These are phyloP conservation scores for Lerista edwardsae DNA, from an alignment of 2,797 vertebrate genomes.

Conservation along the genomic window DNA sequence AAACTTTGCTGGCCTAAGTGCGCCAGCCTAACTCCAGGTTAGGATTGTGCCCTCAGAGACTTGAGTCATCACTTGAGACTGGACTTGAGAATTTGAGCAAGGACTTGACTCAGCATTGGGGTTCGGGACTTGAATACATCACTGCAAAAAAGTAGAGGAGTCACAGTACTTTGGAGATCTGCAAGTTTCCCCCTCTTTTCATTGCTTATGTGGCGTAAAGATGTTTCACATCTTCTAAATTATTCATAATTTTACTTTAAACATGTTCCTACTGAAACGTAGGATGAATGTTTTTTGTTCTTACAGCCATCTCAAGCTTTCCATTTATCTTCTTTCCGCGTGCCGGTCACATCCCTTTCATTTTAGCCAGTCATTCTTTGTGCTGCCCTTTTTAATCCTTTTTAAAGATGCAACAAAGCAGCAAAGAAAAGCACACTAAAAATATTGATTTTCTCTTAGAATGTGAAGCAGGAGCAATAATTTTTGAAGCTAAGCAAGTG, in stretches of 20 bases:
- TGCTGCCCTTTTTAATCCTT: background rate
- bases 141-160: background rate
- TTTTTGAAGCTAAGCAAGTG: background rate
- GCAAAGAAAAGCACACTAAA: background rate
- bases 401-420: background rate
- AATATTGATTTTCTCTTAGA: background rate
- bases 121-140: too few species aligned
- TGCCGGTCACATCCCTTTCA: background rate
- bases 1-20: too few species aligned
- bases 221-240: background rate
- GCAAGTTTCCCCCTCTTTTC: background rate
- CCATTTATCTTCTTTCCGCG: background rate
- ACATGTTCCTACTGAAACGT: background rate
- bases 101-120: too few species aligned
- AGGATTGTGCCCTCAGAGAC: too few species aligned
- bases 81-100: too few species aligned
- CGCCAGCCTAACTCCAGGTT: too few species aligned
- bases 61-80: too few species aligned
- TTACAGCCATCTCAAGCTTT: background rate
- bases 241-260: slow-evolving; percentile 1
- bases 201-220: background rate
- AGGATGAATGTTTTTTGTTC: background rate
- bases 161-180: background rate
- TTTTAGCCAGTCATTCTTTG: background rate
- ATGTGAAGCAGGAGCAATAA: background rate